Base-by-base conservation (phyloP, 2,797 vertebrate genomes). In the Ceryle rudis region DNA sequence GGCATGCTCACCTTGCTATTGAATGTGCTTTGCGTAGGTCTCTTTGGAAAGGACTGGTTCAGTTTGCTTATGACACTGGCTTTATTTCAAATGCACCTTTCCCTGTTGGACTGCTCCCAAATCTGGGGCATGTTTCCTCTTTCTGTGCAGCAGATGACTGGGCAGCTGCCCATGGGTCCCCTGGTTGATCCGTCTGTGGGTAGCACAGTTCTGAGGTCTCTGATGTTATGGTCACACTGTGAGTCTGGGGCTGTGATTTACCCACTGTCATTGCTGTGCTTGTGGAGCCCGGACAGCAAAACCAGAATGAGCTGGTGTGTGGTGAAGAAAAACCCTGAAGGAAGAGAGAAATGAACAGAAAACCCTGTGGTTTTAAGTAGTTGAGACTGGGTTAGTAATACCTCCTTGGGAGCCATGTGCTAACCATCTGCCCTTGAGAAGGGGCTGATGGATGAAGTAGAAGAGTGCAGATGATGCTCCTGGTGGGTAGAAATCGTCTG, bases 141-240 rank as follows among this genome's bases (percentile, higher is more conserved):
- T 80, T 9, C 60, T 2, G 10, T 26, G 73, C 33, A 65, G 49
- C 52, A 61, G 42, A 10, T 44, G 57, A 10, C 10, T 22, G 71
- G 35, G 66, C 4, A 14, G 49, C 57, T 82, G 81, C 54, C 41
- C 2, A 0, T 15, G 35, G 31, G 16, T 72, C 5, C 35, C 35
- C 41, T 2, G 5, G 4, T 3, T 60, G 60, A 28, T 65, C 0
- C 2, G 47, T 55, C 10, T 52, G 57, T 2, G 26, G 28, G 25
- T 29, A 9, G 28, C 2, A 3, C 69, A 74, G 65, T 42, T 41
- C 29, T 13, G 42, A 52, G 61, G 44, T 49, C 26, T 55, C 41
- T 49, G n/a, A 14, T 67, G 47, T 14, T 0, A 1, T 77, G 78
- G 51, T 77, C 52, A 66, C 60, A 21, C 8, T 0, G 0, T 9